phyloP scores from a whole-genome alignment of 2,888 invertebrate genomes.

The Cantharis flavilabris region DNA sequence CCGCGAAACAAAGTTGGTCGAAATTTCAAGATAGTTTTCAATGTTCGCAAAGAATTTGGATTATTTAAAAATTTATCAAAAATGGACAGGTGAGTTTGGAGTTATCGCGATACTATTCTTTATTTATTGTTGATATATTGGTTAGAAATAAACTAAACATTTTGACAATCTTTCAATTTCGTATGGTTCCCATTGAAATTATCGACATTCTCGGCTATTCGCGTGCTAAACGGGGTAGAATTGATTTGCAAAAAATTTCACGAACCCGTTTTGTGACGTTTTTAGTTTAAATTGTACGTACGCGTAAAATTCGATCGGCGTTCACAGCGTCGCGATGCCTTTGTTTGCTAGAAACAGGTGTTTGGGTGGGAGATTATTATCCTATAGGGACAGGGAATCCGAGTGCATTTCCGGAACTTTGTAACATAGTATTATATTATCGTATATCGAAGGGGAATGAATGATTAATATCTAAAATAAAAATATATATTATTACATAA shows the following conservation, averaged over 20 bases:
- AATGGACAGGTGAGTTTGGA: constrained; percentile 22
- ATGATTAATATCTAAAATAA: neutral
- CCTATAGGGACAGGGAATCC: neutral
- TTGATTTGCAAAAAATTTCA: neutral
- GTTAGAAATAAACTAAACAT: neutral
- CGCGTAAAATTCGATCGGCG: constrained; percentile 42
- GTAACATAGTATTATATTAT: neutral
- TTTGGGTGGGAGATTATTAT: constrained; percentile 33
- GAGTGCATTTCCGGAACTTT: constrained; percentile 17
- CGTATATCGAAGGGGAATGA: neutral
- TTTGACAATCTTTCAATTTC: too few relatives aligned
- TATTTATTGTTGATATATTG: neutral
- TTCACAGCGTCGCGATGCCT: constrained; percentile 45
- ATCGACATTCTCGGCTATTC: constrained; percentile 1
- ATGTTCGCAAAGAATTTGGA: constrained; percentile 13
- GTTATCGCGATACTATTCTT: neutral
- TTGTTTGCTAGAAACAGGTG: constrained; percentile 46
- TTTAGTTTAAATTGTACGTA: constrained; percentile 28
- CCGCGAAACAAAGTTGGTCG: neutral
- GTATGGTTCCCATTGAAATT: neutral
- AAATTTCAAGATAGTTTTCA: constrained; percentile 1
- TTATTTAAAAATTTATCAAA: constrained; percentile 10
- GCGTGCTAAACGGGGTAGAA: neutral
- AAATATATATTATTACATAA: too few relatives aligned
- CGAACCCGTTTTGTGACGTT: constrained; percentile 26